Base-by-base conservation (phyloP, 2,113 vertebrate genomes). In the Passer domesticus region DNA sequence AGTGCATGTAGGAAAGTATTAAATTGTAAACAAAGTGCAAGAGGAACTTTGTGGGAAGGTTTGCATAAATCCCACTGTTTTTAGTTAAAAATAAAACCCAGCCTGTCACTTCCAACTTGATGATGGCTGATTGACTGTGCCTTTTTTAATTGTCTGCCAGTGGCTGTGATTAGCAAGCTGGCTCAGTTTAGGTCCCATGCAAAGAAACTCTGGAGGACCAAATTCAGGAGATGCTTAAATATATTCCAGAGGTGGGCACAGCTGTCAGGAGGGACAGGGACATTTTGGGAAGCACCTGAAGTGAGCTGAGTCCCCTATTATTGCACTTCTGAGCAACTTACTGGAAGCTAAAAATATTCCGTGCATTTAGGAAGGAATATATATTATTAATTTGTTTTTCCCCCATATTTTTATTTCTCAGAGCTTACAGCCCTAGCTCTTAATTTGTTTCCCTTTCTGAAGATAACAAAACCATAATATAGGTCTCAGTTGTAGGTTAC, bases 31-130 rank as follows among this genome's bases (percentile, higher is more conserved):
- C 31, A 52, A 75, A 94, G 62, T n/a, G 25, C 53, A 35, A 79
- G 41, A 82, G 44, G 60, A 94, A 53, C 52, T 83, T 87, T 23
- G 22, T 72, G 68, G 27, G 19, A 25, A 90, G 63, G 31, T 67
- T 93, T 56, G 69, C 50, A 46, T 20, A 13, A 82, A 91, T 95
- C 52, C 15, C n/a, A 35, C 44, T 68, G 35, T 41, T 94, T 94
- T 53, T 44, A 73, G 91, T 84, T 94, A 82, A 95, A 95, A 96
- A 96, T 91, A 94, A 91, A 69, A 25, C 66, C 15, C 15, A 66
- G 31, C 49, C 43, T 92, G 81, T 89, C 94, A 92, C 41, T 87
- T 85, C 53, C 62, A 89, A 8, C 77, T 81, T 91, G 43, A 56
- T 87, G 80, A 82, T 79, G 53, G 64, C 77, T 90, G 87, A 88